phyloP scores from a whole-genome alignment of 2,797 vertebrate species.

The Thaleichthys pacificus region DNA sequence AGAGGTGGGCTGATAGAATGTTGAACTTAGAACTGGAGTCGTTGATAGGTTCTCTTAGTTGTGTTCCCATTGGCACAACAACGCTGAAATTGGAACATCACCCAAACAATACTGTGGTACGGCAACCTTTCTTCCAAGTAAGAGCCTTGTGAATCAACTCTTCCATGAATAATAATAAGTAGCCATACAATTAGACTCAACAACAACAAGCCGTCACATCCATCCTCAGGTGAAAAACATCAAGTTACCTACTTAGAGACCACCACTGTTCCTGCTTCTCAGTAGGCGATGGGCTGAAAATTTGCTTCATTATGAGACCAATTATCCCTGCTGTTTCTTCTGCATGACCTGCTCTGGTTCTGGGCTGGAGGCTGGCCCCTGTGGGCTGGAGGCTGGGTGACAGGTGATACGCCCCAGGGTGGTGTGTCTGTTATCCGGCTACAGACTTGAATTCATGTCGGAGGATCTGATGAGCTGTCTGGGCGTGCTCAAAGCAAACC shows the following conservation, averaged over 20 bases:
- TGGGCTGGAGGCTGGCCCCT: not conserved
- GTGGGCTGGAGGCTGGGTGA: not conserved
- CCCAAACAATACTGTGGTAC: no score
- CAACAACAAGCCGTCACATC: no score
- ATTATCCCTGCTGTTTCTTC: constrained; percentile 27
- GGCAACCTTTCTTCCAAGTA: no score
- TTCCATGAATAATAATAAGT: no score
- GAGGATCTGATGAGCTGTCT: constrained; percentile 20
- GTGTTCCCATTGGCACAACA: not conserved
- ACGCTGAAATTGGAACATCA: no score
- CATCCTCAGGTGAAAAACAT: not conserved
- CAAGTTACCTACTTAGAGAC: not conserved
- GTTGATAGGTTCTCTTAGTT: constrained; percentile 43
- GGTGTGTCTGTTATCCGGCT: not conserved
- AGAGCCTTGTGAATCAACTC: no score
- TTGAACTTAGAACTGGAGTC: constrained; percentile 52
- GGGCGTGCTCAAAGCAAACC: no score
- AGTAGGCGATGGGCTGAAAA: constrained; percentile 18
- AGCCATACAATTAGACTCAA: no score
- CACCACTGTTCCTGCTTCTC: not conserved
- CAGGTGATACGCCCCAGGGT: constrained; percentile 3
- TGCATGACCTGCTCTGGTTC: not conserved
- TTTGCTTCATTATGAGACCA: constrained; percentile 34
- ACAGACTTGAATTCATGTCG: not conserved
- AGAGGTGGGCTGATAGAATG: constrained; percentile 45